A percentile compares a stretch with the other conserved stretches of the same genome.
These are phyloP conservation scores for Thryonomys swinderianus DNA, from an alignment of 2,113 vertebrate species.

Conservation along the genomic window DNA sequence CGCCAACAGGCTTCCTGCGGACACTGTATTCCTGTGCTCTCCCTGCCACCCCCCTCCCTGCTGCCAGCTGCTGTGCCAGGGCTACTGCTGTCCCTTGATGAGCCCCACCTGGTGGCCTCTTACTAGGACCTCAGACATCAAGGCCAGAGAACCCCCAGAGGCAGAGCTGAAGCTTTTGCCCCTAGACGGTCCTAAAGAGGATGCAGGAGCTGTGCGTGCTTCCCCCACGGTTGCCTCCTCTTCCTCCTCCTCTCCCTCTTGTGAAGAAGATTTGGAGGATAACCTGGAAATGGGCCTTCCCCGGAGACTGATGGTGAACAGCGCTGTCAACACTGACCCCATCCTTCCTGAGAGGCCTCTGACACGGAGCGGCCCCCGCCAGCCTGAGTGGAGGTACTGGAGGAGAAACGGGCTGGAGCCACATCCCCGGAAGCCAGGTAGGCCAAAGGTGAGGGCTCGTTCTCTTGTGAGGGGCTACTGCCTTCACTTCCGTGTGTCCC, in stretches of 20 bases:
- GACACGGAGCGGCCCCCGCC: conserved; percentile 50
- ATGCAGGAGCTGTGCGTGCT: not conserved
- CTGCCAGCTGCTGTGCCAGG: conserved; percentile 58
- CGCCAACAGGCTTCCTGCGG: not conserved
- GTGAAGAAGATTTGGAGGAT: conserved; percentile 64
- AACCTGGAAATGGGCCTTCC: conserved; percentile 4
- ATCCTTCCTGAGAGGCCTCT: conserved; percentile 67
- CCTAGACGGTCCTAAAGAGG: conserved; percentile 66
- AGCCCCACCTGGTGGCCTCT: conserved; percentile 79
- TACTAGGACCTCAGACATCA: conserved; percentile 49
- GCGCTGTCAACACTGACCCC: conserved; percentile 80
- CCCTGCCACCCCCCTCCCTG: not conserved
- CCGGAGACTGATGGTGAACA: conserved; percentile 64
- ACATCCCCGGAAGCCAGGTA: conserved; percentile 87
- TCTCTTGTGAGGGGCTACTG: not conserved
- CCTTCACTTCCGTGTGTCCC: not conserved
- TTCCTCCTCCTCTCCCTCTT: conserved; percentile 72
- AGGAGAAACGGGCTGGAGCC: conserved; percentile 85
- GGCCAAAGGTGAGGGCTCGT: not conserved
- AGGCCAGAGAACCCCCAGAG: conserved; percentile 55
- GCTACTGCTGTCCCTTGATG: conserved; percentile 66
- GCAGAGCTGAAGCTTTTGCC: conserved; percentile 75
- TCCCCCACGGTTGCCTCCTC: conserved; percentile 29
- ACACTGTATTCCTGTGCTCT: not conserved
- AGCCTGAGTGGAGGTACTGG: conserved; percentile 89